Evolutionary conservation across 2,797 vertebrate species (phyloP), one percentile per base, ranked within the genome.

Genomic region (Peromyscus melanophrys): DNA sequence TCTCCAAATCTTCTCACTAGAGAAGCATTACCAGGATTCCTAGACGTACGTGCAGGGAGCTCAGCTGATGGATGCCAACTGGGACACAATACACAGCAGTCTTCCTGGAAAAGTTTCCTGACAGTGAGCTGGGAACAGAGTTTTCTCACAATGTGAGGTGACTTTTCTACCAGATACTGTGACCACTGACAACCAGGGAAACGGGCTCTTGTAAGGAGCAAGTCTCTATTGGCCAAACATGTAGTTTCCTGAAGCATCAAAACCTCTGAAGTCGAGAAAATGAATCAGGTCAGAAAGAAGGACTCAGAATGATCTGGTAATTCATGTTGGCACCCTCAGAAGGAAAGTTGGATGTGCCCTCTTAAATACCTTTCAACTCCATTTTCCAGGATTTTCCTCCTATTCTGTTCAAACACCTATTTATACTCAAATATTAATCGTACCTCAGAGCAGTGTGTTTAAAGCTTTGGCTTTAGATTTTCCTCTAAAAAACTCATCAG

Each of bases 391-490:
- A 96, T 96, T 94, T 96, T 90, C 76, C 49, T 92, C 37, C 37
- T 55, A 65, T 81, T 92, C 59, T 93, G 59, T 37, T 96, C 61
- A 95, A 91, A 89, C 25, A 71, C 29, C 12, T 77, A 17, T 76
- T 94, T 92, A 71, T 52, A 78, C 21, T 94, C 75, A 93, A 90
- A 87, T 80, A 94, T 65, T 57, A 98, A 52, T 71, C 77, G 4
- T 13, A 78, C n/a, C 71, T 97, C 29, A 85, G 81, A 91, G 49
- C 23, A 89, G 25, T 49, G 81, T 81, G 3, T 84, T 90, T 12
- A 59, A 65, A 59, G 31, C 43, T 86, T 77, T 55, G 93, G 94
- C 61, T 97, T 96, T 96, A 93, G 96, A 93, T 59, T 82, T 96
- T 63, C 57, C 52, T 65, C 85, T 69, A 94, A 85, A 91, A 0